A percentile compares a stretch with the other conserved stretches of the same genome.
These are phyloP conservation scores for Notamacropus eugenii DNA, from an alignment of 2,797 vertebrate species.

Conservation along the genomic window DNA sequence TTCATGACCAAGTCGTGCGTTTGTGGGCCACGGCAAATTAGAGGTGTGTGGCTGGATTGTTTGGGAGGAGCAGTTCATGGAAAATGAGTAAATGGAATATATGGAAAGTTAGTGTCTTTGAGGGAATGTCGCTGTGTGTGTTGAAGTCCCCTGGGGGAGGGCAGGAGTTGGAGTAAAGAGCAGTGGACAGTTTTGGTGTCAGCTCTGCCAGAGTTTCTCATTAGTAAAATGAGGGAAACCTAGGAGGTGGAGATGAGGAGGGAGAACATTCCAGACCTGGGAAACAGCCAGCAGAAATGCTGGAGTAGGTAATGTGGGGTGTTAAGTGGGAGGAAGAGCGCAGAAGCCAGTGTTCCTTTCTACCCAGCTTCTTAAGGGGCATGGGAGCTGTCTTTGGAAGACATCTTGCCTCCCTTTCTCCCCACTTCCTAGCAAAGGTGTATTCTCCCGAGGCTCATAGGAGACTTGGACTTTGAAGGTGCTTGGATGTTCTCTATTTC, in stretches of 20 bases:
- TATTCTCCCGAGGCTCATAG: too few relatives aligned
- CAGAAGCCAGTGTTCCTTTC: background rate
- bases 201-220: background rate
- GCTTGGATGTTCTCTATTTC: background rate
- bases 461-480: background rate
- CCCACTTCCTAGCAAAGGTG: background rate
- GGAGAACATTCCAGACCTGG: background rate
- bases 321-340: background rate
- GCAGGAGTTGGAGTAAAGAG: too few relatives aligned
- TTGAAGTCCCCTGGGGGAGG: too few relatives aligned
- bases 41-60: background rate
- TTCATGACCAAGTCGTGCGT: background rate
- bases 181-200: too few relatives aligned
- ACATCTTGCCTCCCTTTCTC: background rate
- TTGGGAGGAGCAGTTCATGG: too few relatives aligned
- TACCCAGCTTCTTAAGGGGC: background rate
- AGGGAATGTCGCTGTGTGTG: too few relatives aligned
- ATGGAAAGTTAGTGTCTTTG: too few relatives aligned
- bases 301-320: background rate
- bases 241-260: background rate
- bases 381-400: background rate
- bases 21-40: background rate
- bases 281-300: background rate
- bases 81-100: too few relatives aligned
- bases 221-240: background rate